Conservation (phyloP, 2,888 invertebrate species). For the Drosophila recens region DNA sequence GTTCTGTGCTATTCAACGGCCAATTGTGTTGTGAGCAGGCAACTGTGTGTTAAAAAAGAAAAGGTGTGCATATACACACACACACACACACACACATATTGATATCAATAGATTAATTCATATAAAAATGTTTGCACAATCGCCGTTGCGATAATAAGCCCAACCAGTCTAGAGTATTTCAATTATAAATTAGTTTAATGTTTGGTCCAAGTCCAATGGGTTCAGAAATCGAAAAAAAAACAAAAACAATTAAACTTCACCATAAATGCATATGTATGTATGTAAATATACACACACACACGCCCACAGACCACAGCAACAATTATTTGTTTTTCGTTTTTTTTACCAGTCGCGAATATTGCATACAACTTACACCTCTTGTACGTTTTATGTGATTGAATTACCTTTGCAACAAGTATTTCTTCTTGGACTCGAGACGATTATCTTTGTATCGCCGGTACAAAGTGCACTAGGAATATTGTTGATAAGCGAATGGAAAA, state of each 20-base stretch:
- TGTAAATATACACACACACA: background rate
- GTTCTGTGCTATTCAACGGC: conserved; percentile 4
- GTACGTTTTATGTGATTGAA: conserved; percentile 11
- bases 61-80: background rate
- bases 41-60: conserved; percentile 15
- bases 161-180: background rate
- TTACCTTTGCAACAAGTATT: conserved; percentile 17
- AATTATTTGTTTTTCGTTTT: conserved; percentile 1
- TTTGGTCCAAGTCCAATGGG: conserved; percentile 22
- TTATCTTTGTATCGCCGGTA: conserved; percentile 44
- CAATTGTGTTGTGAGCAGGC: conserved; percentile 24
- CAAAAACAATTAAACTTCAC: background rate
- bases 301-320: background rate
- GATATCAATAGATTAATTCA: conserved; percentile 28
- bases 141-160: conserved; percentile 1
- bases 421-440: conserved; percentile 19
- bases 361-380: conserved; percentile 25
- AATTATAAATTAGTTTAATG: conserved; percentile 7
- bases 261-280: background rate
- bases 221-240: background rate
- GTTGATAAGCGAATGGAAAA: conserved; percentile 40
- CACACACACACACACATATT: background rate
- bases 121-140: conserved; percentile 7
- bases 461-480: conserved; percentile 43
- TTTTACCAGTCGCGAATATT: background rate